Percentiles rank a stretch among this genome's conserved stretches.
phyloP scores from a whole-genome alignment of 2,797 vertebrate genomes.

The Potorous gilbertii region DNA sequence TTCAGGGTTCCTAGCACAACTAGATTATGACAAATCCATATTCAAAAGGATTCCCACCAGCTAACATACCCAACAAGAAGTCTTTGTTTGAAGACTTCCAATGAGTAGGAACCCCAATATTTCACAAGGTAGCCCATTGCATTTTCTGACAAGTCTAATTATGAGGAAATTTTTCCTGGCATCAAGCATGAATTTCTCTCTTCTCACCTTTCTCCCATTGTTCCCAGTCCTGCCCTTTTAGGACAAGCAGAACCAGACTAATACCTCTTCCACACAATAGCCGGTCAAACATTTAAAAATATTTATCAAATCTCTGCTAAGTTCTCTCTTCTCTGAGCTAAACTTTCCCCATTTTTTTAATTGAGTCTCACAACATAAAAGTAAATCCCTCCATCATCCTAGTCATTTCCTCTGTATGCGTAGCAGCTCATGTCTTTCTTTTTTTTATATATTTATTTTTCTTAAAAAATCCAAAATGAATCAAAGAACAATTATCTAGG shows the following conservation, averaged over 20 bases:
- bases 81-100: too few relatives aligned
- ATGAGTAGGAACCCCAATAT: too few relatives aligned
- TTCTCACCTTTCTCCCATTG: too few relatives aligned
- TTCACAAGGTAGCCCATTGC: too few relatives aligned
- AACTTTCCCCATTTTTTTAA: not conserved
- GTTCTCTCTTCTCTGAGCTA: not conserved
- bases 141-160: too few relatives aligned
- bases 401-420: not conserved
- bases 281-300: not conserved
- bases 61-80: too few relatives aligned
- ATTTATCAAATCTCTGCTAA: not conserved
- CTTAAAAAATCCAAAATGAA: not conserved
- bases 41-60: too few relatives aligned
- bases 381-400: not conserved
- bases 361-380: not conserved
- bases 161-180: too few relatives aligned
- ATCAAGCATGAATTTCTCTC: too few relatives aligned
- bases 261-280: not conserved
- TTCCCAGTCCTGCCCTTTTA: too few relatives aligned
- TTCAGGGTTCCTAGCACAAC: too few relatives aligned
- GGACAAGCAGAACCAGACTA: not conserved
- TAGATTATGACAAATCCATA: too few relatives aligned
- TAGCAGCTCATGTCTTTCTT: not conserved
- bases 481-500: not conserved
- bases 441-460: not conserved